These are phyloP conservation scores for Gobionotothen gibberifrons DNA, from an alignment of 2,797 vertebrate genomes.

Conservation along the genomic window DNA sequence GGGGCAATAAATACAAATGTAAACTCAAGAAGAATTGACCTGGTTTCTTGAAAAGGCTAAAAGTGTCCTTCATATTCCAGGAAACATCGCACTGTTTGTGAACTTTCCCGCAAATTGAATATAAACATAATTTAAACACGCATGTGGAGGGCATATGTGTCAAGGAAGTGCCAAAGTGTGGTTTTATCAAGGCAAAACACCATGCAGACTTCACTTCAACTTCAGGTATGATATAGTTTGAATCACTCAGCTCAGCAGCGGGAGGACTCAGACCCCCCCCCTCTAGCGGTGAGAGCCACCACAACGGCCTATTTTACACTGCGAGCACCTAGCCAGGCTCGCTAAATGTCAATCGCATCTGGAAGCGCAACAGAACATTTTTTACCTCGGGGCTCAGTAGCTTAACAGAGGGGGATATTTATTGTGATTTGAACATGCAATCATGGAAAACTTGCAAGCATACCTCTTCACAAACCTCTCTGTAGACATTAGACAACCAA, in stretches of 20 bases:
- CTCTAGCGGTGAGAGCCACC: conserved; percentile 37
- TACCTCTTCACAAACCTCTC: conserved; percentile 76
- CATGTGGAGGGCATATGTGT: conserved; percentile 54
- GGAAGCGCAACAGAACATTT: conserved; percentile 60
- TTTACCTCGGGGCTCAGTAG: conserved; percentile 56
- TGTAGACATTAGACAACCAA: conserved; percentile 76
- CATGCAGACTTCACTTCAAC: conserved; percentile 9
- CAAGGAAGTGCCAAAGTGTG: conserved; percentile 22
- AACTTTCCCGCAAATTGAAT: conserved; percentile 43
- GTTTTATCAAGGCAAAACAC: conserved; percentile 13
- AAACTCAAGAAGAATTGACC: conserved; percentile 39
- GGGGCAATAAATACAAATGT: conserved; percentile 60
- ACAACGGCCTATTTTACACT: conserved; percentile 49
- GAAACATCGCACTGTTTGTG: conserved; percentile 41
- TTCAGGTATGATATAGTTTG: conserved; percentile 29
- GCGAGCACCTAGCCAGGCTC: conserved; percentile 44
- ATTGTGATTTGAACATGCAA: conserved; percentile 80
- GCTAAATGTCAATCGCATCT: conserved; percentile 67
- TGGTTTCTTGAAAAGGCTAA: conserved; percentile 25
- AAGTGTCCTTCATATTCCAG: conserved; percentile 28
- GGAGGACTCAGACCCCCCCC: conserved; percentile 13
- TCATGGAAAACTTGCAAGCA: conserved; percentile 79
- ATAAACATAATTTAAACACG: conserved; percentile 34
- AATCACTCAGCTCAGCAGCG: conserved; percentile 24
- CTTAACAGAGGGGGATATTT: conserved; percentile 68